phyloP scores from a whole-genome alignment of 2,113 vertebrate species.

The Laterallus jamaicensis region DNA sequence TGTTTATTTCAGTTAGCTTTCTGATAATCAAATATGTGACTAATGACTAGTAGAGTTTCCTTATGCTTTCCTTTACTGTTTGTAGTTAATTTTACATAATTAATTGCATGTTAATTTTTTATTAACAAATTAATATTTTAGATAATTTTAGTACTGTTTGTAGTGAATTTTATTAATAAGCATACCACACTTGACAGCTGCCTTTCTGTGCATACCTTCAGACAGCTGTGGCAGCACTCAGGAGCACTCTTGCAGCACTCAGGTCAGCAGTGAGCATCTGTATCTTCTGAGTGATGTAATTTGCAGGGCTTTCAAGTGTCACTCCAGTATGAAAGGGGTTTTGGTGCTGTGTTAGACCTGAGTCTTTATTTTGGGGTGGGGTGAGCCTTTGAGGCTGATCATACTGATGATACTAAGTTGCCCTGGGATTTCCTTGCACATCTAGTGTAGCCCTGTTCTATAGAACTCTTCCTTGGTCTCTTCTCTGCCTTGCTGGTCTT shows the following conservation, averaged over 20 bases:
- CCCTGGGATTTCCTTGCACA: neutral
- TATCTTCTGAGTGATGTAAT: neutral
- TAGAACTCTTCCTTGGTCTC: neutral
- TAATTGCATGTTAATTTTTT: too few species aligned
- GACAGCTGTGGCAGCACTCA: neutral
- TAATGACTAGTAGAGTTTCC: neutral
- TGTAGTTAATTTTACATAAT: neutral
- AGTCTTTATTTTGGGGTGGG: neutral
- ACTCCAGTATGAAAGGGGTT: neutral
- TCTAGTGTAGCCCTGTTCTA: neutral
- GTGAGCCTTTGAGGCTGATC: neutral
- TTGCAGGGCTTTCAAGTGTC: neutral
- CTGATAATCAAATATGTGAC: neutral
- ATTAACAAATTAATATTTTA: too few species aligned
- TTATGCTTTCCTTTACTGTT: neutral
- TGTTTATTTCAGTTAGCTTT: neutral
- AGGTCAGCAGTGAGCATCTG: rapidly evolving
- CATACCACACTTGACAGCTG: neutral
- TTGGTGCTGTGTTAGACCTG: neutral
- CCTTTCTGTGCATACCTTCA: neutral
- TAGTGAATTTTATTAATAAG: neutral
- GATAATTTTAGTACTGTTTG: too few species aligned
- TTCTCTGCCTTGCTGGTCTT: neutral
- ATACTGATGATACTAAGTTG: neutral
- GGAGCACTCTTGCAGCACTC: rapidly evolving